Base-by-base conservation (phyloP, 2,888 invertebrate species). In the Eristalis intricaria region DNA sequence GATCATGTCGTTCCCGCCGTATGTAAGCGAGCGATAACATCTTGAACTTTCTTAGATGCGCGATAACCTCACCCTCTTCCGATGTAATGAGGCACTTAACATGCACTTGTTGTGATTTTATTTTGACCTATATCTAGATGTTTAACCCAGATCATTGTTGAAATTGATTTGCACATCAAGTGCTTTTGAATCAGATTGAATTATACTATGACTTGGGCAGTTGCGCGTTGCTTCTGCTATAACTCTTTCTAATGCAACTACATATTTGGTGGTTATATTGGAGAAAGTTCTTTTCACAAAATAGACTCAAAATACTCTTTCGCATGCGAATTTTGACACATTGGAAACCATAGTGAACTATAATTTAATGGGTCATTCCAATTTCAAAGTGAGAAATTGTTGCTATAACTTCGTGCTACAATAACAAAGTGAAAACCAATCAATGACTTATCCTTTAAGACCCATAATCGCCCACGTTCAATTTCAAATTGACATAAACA, bases 21-120 rank as follows among this genome's bases (percentile, higher is more conserved):
- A n/a, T n/a, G n/a, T n/a, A 60, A 43, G 74, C 73, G 63, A 40
- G 43, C 80, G 84, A 85, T 81, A 84, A 58, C 80, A 76, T 84
- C 66, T 29, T 56, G 29, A 65, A 71, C 74, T 80, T 63, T 68
- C 68, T 69, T 68, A 66, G 50, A 74, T 77, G 32, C 73, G 71
- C 19, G 50, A 50, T 50, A 50, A 50, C 75, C 73, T 75, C 64
- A 32, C 64, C 58, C 29, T 15, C 58, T n/a, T 50, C 71, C 65
- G 32, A 23, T 70, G 38, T 69, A 75, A 65, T 75, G 61, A 68
- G 38, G 56, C 50, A 77, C 50, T 75, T 61, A 38, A 71, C 61
- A 50, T 65, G 65, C 75, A 63, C 70, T 75, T 32, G 75, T 61
- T 75, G 61, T 50, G 66, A 84, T 79, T 65, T 69, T 70, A 65